Evolutionary conservation across 2,113 vertebrate species (phyloP).

Genomic region (Lipophrys pholis): DNA sequence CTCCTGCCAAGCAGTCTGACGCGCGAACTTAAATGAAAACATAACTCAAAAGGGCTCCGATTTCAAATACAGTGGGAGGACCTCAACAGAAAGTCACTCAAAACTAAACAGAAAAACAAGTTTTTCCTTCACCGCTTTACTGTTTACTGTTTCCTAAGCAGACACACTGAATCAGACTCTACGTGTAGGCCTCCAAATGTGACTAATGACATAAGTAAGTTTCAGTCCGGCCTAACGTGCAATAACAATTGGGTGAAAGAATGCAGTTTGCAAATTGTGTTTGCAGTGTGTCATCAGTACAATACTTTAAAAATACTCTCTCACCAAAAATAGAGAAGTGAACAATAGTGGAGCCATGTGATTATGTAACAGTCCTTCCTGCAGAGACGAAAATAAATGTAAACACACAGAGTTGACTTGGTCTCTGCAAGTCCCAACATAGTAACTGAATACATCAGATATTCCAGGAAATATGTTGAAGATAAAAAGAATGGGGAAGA

Average conservation of each 20-base stretch:
- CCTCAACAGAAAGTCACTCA: slow-evolving; percentile 29
- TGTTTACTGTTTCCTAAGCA: background rate
- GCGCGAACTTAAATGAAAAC: slow-evolving; percentile 51
- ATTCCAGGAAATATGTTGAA: slow-evolving; percentile 20
- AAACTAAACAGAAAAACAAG: slow-evolving; percentile 22
- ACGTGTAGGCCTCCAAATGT: slow-evolving; percentile 8
- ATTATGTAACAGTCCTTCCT: slow-evolving; percentile 47
- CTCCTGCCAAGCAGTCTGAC: slow-evolving; percentile 49
- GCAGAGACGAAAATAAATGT: slow-evolving; percentile 31
- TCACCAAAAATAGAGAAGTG: slow-evolving; percentile 31
- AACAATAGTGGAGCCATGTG: slow-evolving; percentile 35
- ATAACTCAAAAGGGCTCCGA: slow-evolving; percentile 51
- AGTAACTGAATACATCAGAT: slow-evolving; percentile 10
- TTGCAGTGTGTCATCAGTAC: slow-evolving; percentile 1
- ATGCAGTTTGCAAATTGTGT: slow-evolving; percentile 4
- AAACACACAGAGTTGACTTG: slow-evolving; percentile 4
- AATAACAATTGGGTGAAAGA: slow-evolving; percentile 23
- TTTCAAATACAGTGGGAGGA: slow-evolving; percentile 63
- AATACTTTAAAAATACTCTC: slow-evolving; percentile 11
- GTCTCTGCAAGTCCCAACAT: slow-evolving; percentile 9
- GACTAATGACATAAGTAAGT: slow-evolving; percentile 21
- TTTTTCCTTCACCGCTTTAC: background rate
- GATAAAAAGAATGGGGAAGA: slow-evolving; percentile 13
- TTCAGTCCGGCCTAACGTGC: background rate
- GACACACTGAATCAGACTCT: slow-evolving; percentile 6